Base-by-base conservation (phyloP, 2,797 vertebrate species). In the Eremophila alpestris region DNA sequence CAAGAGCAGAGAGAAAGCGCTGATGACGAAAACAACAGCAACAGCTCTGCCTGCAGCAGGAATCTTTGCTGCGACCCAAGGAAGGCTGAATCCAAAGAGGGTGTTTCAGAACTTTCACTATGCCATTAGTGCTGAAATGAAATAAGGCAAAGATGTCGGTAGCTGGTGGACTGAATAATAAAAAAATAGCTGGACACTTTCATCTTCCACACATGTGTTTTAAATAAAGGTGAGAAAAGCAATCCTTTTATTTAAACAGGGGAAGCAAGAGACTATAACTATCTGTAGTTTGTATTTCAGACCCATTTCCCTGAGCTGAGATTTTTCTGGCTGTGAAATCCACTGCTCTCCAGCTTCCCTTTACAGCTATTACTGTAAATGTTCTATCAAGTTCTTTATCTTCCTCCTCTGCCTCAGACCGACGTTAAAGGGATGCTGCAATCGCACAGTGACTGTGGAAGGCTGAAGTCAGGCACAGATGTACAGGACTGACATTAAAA, bases 111-210 rank as follows among this genome's bases (percentile, higher is more conserved):
- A 96, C 95, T 96, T 96, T 85, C 30, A 60, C 91, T 88, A 16
- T 88, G 91, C 93, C 90, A 94, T 94, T 96, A 97, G 94, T 17
- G 95, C 20, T 85, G 89, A 94, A 96, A 96, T 93, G 92, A 95
- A 96, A 96, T 93, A 90, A 95, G 91, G 84, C 91, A 95, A 96
- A 95, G 96, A 96, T 96, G 94, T 96, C 94, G 7, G 89, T 38
- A 86, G 95, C 87, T 84, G 93, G 93, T 95, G 87, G 94, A 96
- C 89, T 94, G 95, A 95, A 97, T 96, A 97, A 97, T 96, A 96
- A 95, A 97, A 97, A 97, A 95, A 96, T 96, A 93, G 95, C 95
- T 90, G 94, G 96, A 94, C 95, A 90, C 96, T 97, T 97, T 97
- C 87, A 97, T 97, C 96, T 96, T 73, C 96, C 43, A 93, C 95